Percentiles rank a stretch among this genome's conserved stretches.
These are phyloP conservation scores for Varanus salvator DNA, from an alignment of 2,113 vertebrate species.

Conservation along the genomic window DNA sequence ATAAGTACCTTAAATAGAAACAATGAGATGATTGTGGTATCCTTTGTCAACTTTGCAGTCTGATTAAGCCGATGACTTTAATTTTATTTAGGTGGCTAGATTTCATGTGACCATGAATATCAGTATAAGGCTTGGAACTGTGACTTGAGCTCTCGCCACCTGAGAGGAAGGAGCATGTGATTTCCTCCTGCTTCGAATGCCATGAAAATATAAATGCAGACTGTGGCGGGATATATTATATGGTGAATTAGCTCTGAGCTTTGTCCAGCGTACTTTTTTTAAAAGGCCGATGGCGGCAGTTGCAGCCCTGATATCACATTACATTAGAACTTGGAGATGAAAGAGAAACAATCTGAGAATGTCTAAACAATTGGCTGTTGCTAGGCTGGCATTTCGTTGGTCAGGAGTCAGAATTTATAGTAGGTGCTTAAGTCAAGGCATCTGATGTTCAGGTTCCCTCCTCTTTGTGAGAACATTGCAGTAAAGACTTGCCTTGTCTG, in stretches of 20 bases:
- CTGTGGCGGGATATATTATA: background rate
- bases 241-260: background rate
- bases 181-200: rapidly evolving
- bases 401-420: background rate
- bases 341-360: background rate
- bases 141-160: background rate
- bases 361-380: background rate
- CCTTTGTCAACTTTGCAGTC: background rate
- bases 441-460: background rate
- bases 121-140: background rate
- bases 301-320: background rate
- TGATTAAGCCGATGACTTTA: background rate
- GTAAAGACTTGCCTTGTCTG: background rate
- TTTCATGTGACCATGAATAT: background rate
- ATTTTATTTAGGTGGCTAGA: background rate
- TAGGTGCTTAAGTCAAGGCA: background rate
- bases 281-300: background rate
- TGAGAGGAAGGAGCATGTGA: too few relatives aligned
- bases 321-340: background rate
- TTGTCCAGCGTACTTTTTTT: background rate
- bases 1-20: background rate
- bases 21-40: background rate
- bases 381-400: background rate
- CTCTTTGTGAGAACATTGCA: background rate
- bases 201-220: background rate